phyloP scores from a whole-genome alignment of 1,140 invertebrate genomes.

The Helicoverpa armigera region DNA sequence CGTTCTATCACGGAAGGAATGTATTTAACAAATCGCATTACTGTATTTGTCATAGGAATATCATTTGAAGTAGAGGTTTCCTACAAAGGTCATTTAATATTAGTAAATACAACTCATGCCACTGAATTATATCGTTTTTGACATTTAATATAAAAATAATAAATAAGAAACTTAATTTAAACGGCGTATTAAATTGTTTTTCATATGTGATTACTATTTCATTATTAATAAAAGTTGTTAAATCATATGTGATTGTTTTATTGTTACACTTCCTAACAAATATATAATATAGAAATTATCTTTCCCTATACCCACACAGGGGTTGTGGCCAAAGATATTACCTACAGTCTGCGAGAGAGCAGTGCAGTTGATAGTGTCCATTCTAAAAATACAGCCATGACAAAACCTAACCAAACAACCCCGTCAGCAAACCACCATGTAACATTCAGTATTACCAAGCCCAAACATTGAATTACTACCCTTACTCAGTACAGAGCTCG shows the following conservation, averaged over 20 bases:
- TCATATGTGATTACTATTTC: conserved; percentile 71
- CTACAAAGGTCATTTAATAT: conserved; percentile 10
- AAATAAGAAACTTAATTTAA: conserved; percentile 68
- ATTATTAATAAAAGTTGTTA: conserved; percentile 70
- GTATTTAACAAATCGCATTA: conserved; percentile 7
- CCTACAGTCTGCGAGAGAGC: too few relatives aligned
- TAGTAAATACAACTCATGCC: conserved; percentile 4
- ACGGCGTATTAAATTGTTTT: conserved; percentile 68
- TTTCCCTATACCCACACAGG: too few relatives aligned
- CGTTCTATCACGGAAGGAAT: conserved; percentile 4
- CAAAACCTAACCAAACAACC: too few relatives aligned
- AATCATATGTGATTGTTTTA: conserved; percentile 54
- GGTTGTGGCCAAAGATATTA: too few relatives aligned
- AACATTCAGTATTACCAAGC: too few relatives aligned
- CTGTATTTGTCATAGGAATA: not conserved
- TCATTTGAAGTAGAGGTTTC: not conserved
- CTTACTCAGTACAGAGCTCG: too few relatives aligned
- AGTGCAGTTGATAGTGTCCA: too few relatives aligned
- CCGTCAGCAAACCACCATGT: too few relatives aligned
- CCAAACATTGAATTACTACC: too few relatives aligned
- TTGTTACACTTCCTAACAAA: conserved; percentile 3
- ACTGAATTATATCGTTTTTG: conserved; percentile 29
- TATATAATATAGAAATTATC: not conserved
- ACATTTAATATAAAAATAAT: conserved; percentile 39
- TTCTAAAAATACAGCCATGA: too few relatives aligned